Conservation (phyloP, 2,888 invertebrate species). For the Byasa hedistus region DNA sequence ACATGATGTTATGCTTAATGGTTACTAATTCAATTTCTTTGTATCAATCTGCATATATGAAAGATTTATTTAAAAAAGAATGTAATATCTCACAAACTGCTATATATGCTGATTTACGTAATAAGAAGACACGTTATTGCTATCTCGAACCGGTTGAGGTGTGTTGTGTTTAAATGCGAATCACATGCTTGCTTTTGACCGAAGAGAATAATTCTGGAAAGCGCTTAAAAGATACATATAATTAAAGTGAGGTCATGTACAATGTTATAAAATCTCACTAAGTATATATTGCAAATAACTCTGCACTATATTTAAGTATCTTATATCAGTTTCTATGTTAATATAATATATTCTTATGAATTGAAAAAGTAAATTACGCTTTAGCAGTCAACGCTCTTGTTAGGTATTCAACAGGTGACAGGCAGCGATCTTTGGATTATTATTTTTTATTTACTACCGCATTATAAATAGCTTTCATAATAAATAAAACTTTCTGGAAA, state of each 20-base stretch:
- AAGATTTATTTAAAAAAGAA: slow-evolving; percentile 25
- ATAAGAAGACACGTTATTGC: slow-evolving; percentile 38
- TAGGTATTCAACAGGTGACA: no score
- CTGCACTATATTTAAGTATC: no score
- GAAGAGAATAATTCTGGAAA: slow-evolving; percentile 25
- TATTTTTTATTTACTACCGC: no score
- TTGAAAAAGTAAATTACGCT: no score
- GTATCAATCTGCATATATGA: slow-evolving; percentile 13
- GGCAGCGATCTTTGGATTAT: no score
- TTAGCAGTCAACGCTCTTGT: no score
- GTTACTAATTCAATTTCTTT: slow-evolving; percentile 26
- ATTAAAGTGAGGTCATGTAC: neutral
- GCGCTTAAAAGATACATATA: neutral
- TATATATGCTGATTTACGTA: slow-evolving; percentile 37
- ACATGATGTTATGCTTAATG: slow-evolving; percentile 7
- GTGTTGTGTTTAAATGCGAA: slow-evolving; percentile 48
- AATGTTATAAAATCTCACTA: no score
- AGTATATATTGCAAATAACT: no score
- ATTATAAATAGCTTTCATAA: no score
- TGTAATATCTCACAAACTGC: slow-evolving; percentile 36
- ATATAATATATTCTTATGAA: no score
- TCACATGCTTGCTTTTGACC: slow-evolving; percentile 40
- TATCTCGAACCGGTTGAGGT: slow-evolving; percentile 47
- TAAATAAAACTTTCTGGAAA: no score
- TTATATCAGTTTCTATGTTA: no score